A percentile compares a stretch with the other conserved stretches of the same genome.
Conservation (phyloP, 2,113 vertebrate species). For the Origma solitaria region DNA sequence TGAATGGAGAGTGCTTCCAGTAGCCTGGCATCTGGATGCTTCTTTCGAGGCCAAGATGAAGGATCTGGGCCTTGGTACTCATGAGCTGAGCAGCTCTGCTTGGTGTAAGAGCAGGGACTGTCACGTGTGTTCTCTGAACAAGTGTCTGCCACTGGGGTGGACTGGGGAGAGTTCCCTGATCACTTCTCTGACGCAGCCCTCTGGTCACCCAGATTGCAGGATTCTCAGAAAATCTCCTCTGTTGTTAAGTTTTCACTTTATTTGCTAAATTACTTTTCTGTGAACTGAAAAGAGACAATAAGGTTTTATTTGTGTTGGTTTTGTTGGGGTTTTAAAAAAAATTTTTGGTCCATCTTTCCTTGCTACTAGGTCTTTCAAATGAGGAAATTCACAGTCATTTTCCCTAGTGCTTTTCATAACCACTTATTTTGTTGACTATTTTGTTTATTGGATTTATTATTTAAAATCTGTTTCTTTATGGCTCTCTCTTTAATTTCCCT, state of each 20-base stretch:
- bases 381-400: neutral
- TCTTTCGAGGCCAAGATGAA: neutral
- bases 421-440: neutral
- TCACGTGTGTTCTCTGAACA: fast-evolving
- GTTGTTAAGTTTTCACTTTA: neutral
- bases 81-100: neutral
- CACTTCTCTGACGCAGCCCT: neutral
- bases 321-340: fast-evolving
- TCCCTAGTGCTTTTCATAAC: neutral
- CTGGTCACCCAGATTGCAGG: fast-evolving
- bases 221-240: neutral
- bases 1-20: neutral
- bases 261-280: neutral
- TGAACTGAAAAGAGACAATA: neutral
- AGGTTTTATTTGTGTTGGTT: neutral
- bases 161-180: neutral
- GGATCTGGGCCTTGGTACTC: neutral
- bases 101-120: neutral
- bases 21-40: neutral
- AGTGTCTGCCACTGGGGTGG: neutral
- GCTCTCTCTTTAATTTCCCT: slow-evolving; percentile 34
- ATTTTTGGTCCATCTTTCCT: neutral
- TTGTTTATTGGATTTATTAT: slow-evolving; percentile 45
- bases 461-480: slow-evolving; percentile 46
- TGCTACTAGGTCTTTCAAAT: neutral